Percentiles rank a stretch among this genome's conserved stretches.
Evolutionary conservation across 1,140 invertebrate species (phyloP).

Genomic region (Sycophila sp.): DNA sequence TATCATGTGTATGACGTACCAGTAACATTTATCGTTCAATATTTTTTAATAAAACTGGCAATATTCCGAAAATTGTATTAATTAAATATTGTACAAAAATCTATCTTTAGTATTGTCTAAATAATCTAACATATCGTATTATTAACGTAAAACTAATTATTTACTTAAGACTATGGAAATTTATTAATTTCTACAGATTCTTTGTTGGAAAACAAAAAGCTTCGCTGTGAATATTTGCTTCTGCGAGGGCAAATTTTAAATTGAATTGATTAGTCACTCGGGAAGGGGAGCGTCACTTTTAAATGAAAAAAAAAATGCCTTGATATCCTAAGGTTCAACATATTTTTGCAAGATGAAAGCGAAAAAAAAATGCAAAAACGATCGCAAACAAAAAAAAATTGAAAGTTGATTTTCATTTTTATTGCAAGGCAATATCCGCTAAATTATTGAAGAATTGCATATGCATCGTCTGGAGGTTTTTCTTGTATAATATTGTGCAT

Average conservation of each 20-base stretch:
- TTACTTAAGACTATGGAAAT: background rate
- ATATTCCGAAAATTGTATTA: background rate
- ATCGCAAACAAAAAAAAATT: background rate
- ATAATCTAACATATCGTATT: too few species aligned
- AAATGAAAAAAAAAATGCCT: background rate
- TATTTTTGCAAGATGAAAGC: background rate
- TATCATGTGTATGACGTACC: too few species aligned
- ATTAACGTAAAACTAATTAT: too few species aligned
- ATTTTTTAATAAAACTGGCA: background rate
- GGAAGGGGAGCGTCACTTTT: background rate
- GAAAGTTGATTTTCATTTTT: background rate
- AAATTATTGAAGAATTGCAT: background rate
- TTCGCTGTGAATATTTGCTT: constrained; percentile 23
- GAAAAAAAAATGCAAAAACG: background rate
- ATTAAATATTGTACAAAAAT: background rate
- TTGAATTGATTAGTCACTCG: background rate
- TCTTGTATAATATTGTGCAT: background rate
- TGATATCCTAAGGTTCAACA: background rate
- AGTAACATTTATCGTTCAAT: too few species aligned
- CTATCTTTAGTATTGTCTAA: background rate
- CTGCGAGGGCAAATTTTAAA: background rate
- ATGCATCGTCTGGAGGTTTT: background rate
- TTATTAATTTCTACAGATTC: background rate
- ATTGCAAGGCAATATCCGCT: background rate
- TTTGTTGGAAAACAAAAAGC: background rate